phyloP scores from a whole-genome alignment of 1,140 invertebrate genomes.

The Drosophila chauvacae region DNA sequence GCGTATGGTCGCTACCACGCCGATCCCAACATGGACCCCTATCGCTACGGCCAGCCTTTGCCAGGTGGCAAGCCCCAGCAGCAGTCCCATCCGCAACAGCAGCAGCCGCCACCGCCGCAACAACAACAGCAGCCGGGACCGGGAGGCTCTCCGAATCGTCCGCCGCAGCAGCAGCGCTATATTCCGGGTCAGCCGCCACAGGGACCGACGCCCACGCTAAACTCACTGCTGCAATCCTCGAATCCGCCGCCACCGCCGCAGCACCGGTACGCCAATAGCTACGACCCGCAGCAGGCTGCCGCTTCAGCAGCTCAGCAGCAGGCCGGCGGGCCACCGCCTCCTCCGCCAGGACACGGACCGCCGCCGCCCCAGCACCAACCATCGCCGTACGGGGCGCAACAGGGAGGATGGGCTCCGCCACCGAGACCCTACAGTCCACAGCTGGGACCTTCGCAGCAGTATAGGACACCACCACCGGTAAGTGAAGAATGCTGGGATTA shows the following conservation, averaged over 20 bases:
- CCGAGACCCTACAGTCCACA: constrained; percentile 83
- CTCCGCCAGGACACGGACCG: constrained; percentile 81
- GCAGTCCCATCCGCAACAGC: constrained; percentile 61
- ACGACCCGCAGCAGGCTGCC: constrained; percentile 84
- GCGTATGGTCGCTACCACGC: constrained; percentile 78
- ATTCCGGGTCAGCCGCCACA: constrained; percentile 86
- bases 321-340: constrained; percentile 73
- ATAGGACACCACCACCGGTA: constrained; percentile 81
- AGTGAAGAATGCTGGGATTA: constrained; percentile 21
- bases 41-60: constrained; percentile 78
- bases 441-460: constrained; percentile 79
- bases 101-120: constrained; percentile 45
- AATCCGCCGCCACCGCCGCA: constrained; percentile 86
- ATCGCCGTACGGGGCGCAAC: constrained; percentile 72
- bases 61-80: constrained; percentile 62
- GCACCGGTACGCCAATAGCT: constrained; percentile 84
- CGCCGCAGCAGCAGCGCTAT: constrained; percentile 80
- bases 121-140: constrained; percentile 61
- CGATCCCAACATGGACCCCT: constrained; percentile 83
- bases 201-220: constrained; percentile 95
- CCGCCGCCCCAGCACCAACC: constrained; percentile 84
- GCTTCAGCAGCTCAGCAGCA: constrained; percentile 80
- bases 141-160: constrained; percentile 77
- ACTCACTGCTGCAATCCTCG: constrained; percentile 94
- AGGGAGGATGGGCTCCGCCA: constrained; percentile 81